A percentile compares a stretch with the other conserved stretches of the same genome.
Conservation (phyloP, 2,888 invertebrate genomes). For the Diaperis boleti region DNA sequence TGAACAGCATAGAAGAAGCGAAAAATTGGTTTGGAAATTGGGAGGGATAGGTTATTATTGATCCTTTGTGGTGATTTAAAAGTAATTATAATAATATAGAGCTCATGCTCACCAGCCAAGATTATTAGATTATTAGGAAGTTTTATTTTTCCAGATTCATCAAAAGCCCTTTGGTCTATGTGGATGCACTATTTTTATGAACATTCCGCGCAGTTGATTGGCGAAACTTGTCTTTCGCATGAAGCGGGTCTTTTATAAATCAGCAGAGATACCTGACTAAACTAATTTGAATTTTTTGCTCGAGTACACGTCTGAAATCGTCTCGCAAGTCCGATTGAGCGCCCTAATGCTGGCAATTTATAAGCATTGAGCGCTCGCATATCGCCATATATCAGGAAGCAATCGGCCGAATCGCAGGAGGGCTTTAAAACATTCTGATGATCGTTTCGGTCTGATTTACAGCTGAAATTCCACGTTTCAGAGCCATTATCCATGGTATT, state of each 20-base stretch:
- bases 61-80: too few relatives aligned
- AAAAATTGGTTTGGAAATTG: too few relatives aligned
- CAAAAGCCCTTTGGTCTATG: too few relatives aligned
- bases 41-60: too few relatives aligned
- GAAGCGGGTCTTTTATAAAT: slow-evolving; percentile 13
- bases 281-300: slow-evolving; percentile 47
- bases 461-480: slow-evolving; percentile 57
- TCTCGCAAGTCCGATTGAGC: slow-evolving; percentile 58
- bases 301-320: slow-evolving; percentile 50
- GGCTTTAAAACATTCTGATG: slow-evolving; percentile 66
- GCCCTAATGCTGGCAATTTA: slow-evolving; percentile 65
- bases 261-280: slow-evolving; percentile 36
- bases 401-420: slow-evolving; percentile 66
- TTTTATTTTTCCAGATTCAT: too few relatives aligned
- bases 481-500: slow-evolving; percentile 56
- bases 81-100: too few relatives aligned
- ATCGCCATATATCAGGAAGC: slow-evolving; percentile 66
- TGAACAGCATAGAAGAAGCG: too few relatives aligned
- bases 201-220: neutral
- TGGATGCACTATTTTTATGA: too few relatives aligned
- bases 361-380: slow-evolving; percentile 64
- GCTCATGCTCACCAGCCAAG: too few relatives aligned
- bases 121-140: too few relatives aligned
- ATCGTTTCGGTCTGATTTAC: slow-evolving; percentile 63
- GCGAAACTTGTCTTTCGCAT: neutral